Percentiles rank a stretch among this genome's conserved stretches.
phyloP scores from a whole-genome alignment of 2,113 vertebrate species.

The Channa maculata region DNA sequence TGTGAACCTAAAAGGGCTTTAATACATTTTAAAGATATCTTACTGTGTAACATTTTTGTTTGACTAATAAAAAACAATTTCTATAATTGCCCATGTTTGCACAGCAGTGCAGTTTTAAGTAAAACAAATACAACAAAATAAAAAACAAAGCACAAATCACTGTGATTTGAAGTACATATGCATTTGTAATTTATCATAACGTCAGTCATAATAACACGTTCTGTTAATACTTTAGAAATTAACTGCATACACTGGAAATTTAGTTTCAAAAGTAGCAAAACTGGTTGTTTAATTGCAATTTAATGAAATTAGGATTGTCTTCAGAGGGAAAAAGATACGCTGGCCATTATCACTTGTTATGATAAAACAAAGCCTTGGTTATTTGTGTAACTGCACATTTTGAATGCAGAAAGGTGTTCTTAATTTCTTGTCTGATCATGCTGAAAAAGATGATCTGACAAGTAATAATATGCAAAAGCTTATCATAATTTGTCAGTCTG shows the following conservation, averaged over 20 bases:
- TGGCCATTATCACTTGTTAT: background rate
- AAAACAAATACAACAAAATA: background rate
- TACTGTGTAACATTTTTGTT: slow-evolving; percentile 1
- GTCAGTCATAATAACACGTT: background rate
- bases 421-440: slow-evolving; percentile 16
- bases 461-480: slow-evolving; percentile 34
- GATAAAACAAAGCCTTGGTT: background rate
- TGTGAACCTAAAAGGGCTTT: background rate
- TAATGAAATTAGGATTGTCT: background rate
- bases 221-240: slow-evolving; percentile 1
- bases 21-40: background rate
- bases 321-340: background rate
- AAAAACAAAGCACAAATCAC: slow-evolving; percentile 8
- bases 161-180: slow-evolving; percentile 14
- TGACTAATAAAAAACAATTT: background rate
- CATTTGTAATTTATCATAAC: slow-evolving; percentile 1
- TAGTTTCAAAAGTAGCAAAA: background rate
- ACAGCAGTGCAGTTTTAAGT: background rate
- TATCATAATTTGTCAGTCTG: slow-evolving; percentile 53
- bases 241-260: background rate
- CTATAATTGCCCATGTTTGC: background rate
- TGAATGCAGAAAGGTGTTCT: slow-evolving; percentile 11
- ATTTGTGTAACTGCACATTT: slow-evolving; percentile 17
- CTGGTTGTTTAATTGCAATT: background rate
- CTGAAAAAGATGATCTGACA: background rate